Evolutionary conservation across 2,113 vertebrate species (phyloP).

Genomic region (Paradoxurus hermaphroditus): DNA sequence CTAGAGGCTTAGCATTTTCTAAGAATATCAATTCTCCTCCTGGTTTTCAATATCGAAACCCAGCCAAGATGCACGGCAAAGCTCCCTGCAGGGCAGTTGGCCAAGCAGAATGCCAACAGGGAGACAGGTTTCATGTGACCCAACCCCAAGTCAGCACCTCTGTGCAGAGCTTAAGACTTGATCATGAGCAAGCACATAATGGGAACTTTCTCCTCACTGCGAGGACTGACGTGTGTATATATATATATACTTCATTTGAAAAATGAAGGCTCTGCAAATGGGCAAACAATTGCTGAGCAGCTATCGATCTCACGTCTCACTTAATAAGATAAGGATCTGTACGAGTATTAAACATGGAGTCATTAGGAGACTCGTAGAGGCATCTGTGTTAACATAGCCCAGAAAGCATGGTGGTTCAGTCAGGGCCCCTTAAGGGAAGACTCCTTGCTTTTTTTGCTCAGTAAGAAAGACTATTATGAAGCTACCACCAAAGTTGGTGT

Average conservation of each 20-base stretch:
- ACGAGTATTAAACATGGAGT: constrained; percentile 82
- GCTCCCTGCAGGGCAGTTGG: constrained; percentile 77
- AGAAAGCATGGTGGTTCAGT: not conserved
- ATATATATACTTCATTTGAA: constrained; percentile 51
- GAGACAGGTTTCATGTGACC: constrained; percentile 83
- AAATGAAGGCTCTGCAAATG: constrained; percentile 86
- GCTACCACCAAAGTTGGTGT: not conserved
- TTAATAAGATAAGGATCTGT: constrained; percentile 75
- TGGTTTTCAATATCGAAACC: constrained; percentile 60
- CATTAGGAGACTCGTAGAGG: constrained; percentile 41
- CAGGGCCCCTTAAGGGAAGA: not conserved
- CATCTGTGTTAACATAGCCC: constrained; percentile 4
- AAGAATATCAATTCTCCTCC: constrained; percentile 62
- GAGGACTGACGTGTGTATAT: too few relatives aligned
- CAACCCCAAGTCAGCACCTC: constrained; percentile 79
- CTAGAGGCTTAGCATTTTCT: not conserved
- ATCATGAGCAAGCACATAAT: constrained; percentile 48
- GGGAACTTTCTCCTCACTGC: constrained; percentile 71
- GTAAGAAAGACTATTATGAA: not conserved
- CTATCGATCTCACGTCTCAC: constrained; percentile 82
- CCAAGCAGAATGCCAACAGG: constrained; percentile 87
- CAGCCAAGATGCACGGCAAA: constrained; percentile 71
- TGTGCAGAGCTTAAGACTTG: constrained; percentile 45
- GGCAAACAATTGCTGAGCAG: constrained; percentile 85
- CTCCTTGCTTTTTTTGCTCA: not conserved